Percentiles rank a stretch among this genome's conserved stretches.
Conservation (phyloP, 1,140 invertebrate genomes). For the Meteorus sp. region DNA sequence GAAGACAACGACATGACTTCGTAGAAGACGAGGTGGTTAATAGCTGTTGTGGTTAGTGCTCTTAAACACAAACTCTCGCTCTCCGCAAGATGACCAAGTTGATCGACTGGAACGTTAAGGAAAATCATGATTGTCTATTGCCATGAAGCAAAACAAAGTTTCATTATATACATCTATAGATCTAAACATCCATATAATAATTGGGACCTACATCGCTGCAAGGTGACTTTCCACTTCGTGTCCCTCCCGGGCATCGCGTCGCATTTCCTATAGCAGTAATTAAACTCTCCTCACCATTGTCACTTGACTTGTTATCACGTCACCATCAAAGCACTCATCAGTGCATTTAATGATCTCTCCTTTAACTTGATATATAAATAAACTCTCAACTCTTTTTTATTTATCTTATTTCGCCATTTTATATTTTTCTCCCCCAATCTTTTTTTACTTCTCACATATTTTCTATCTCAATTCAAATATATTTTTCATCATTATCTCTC, state of each 20-base stretch:
- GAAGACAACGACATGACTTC: background rate
- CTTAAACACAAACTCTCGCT: slow-evolving; percentile 6
- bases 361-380: too few relatives aligned
- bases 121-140: background rate
- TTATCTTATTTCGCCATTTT: too few relatives aligned
- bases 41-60: background rate
- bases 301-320: slow-evolving; percentile 4
- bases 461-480: too few relatives aligned
- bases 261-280: slow-evolving; percentile 33
- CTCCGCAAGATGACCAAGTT: slow-evolving; percentile 5
- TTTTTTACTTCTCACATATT: too few relatives aligned
- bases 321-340: background rate
- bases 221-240: slow-evolving; percentile 26
- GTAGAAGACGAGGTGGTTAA: background rate
- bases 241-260: slow-evolving; percentile 19
- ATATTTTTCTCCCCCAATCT: too few relatives aligned
- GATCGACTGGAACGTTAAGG: slow-evolving; percentile 5
- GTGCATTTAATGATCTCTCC: too few relatives aligned
- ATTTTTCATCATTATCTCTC: background rate
- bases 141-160: background rate
- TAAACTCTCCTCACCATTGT: slow-evolving; percentile 42
- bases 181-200: too few relatives aligned
- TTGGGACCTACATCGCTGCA: slow-evolving; percentile 12
- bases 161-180: too few relatives aligned
- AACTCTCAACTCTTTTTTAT: too few relatives aligned